These are phyloP conservation scores for Cynopterus sphinx DNA, from an alignment of 2,797 vertebrate species.

Conservation along the genomic window DNA sequence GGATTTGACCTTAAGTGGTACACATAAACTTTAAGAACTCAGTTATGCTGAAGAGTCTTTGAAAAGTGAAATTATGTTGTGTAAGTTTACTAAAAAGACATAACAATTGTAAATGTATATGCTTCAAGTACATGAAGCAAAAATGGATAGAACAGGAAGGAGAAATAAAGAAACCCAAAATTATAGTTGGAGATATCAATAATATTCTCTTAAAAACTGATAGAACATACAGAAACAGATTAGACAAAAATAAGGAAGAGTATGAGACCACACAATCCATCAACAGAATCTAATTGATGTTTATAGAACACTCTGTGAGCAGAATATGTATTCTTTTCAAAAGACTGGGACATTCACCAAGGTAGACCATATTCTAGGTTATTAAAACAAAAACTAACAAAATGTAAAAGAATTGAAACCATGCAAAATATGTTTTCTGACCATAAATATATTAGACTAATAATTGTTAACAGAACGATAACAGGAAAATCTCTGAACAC, in stretches of 20 bases:
- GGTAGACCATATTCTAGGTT: neutral
- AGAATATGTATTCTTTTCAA: neutral
- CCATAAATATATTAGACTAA: constrained; percentile 7
- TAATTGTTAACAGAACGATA: neutral
- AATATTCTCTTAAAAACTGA: neutral
- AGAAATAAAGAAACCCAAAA: neutral
- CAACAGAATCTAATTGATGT: neutral
- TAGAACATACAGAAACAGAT: neutral
- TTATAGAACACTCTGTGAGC: neutral
- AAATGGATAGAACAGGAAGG: neutral
- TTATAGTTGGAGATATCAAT: neutral
- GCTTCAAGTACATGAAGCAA: neutral
- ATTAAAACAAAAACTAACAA: neutral
- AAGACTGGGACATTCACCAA: neutral
- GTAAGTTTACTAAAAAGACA: neutral
- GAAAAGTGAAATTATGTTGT: neutral
- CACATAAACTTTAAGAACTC: neutral
- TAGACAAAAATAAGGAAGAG: neutral
- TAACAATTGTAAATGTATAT: neutral
- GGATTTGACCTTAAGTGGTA: neutral
- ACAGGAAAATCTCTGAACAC: neutral
- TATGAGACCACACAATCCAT: neutral
- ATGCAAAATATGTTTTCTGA: neutral
- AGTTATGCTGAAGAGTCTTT: neutral
- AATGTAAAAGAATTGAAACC: neutral